Conservation (phyloP, 2,113 vertebrate genomes). For the Triplophysa siluroides region DNA sequence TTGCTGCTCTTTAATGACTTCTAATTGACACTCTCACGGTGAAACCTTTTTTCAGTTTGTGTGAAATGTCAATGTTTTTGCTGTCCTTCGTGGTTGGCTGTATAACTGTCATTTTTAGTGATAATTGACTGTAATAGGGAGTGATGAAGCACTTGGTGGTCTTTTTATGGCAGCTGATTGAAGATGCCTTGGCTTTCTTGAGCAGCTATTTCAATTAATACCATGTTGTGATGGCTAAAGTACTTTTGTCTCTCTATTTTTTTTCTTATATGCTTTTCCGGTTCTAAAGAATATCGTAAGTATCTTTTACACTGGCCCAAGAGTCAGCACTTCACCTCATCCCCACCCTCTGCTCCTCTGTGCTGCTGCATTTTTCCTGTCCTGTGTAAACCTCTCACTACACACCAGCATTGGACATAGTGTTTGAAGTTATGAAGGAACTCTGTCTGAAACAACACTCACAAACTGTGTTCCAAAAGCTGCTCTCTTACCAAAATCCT, state of each 20-base stretch:
- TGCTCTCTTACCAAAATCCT: not conserved
- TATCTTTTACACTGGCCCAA: slow-evolving; percentile 61
- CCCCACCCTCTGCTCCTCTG: slow-evolving; percentile 47
- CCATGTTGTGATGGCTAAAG: slow-evolving; percentile 19
- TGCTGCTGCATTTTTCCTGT: slow-evolving; percentile 53
- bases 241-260: slow-evolving; percentile 46
- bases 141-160: not conserved
- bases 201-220: not conserved
- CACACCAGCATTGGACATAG: slow-evolving; percentile 50
- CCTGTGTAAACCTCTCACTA: slow-evolving; percentile 47
- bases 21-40: slow-evolving; percentile 1
- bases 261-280: slow-evolving; percentile 30
- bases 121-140: not conserved
- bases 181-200: too few relatives aligned
- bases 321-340: slow-evolving; percentile 3
- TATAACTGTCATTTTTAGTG: not conserved
- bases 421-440: slow-evolving; percentile 60
- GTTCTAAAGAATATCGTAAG: slow-evolving; percentile 86
- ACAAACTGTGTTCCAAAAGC: not conserved
- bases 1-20: not conserved
- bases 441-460: not conserved
- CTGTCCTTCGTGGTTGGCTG: not conserved
- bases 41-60: slow-evolving; percentile 6
- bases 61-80: slow-evolving; percentile 9
- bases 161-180: not conserved